Base-by-base conservation (phyloP, 2,797 vertebrate genomes). In the Sebastes paucispinis region DNA sequence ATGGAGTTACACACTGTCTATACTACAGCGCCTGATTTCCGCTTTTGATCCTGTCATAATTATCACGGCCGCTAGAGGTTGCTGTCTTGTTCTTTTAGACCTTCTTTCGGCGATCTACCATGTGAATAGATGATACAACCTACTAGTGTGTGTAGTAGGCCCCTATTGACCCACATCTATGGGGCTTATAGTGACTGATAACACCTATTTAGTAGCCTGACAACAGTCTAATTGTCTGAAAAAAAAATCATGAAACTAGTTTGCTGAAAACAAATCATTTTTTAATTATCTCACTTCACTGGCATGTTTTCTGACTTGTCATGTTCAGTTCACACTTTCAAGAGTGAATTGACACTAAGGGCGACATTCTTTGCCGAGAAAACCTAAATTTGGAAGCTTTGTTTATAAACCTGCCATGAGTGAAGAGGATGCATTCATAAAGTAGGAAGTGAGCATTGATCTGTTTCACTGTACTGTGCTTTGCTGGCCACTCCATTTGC, bases 381-480 rank as follows among this genome's bases (percentile, higher is more conserved):
- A 73, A 68, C 64, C 27, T 39, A 18, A 5, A 31, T 75, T 29
- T 10, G 47, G 57, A 64, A 20, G 43, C 16, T 50, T 50, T 50
- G 43, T 20, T 50, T 50, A 50, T 18, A 50, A 50, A 50, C 43
- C 43, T 50, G 43, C 43, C 43, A 50, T 50, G 43, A 50, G 16
- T 50, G 43, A 16, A 69, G 73, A 57, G 34, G 69, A 65, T 71
- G 58, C 81, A 69, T 76, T 82, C 69, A 74, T 67, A 62, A 72
- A 25, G 39, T 59, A 39, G 75, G 72, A 84, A 80, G 79, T 2
- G 68, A 68, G 60, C 82, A 92, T 93, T 77, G 89, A 91, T 94
- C 88, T 77, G 83, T 86, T 90, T 78, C 25, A 2, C 86, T 81
- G 72, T 68, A 74, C 58, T 75, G 32, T 65, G 78, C 80, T 91